phyloP scores from a whole-genome alignment of 1,140 invertebrate species.

The Monochamus saltuarius region DNA sequence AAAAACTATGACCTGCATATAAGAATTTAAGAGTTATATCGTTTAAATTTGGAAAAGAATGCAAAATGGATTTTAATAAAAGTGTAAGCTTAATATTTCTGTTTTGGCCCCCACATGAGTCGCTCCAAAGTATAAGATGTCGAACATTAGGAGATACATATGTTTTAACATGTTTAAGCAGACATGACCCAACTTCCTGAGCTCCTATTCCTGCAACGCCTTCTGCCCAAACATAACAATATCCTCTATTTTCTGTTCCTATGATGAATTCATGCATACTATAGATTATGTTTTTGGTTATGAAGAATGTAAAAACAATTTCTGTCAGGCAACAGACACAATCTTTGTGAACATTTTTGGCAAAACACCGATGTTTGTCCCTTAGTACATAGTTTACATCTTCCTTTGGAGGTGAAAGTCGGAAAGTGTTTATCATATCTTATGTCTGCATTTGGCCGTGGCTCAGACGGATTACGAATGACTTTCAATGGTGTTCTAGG shows the following conservation, averaged over 20 bases:
- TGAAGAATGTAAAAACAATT: too few relatives aligned
- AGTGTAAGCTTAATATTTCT: constrained; percentile 48
- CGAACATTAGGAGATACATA: constrained; percentile 33
- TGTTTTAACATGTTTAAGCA: constrained; percentile 19
- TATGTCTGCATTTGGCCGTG: too few relatives aligned
- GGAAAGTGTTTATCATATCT: too few relatives aligned
- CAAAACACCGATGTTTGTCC: too few relatives aligned
- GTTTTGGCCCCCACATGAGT: constrained; percentile 50
- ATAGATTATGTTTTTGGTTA: too few relatives aligned
- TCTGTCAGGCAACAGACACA: too few relatives aligned
- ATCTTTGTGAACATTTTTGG: too few relatives aligned
- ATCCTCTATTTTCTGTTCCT: constrained; percentile 4
- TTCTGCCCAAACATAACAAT: constrained; percentile 19
- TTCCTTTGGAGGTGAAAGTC: too few relatives aligned
- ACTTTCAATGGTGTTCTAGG: too few relatives aligned
- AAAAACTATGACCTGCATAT: constrained; percentile 41
- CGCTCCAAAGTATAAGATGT: constrained; percentile 46
- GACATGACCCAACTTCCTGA: constrained; percentile 18
- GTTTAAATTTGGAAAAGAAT: constrained; percentile 33
- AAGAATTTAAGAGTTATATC: constrained; percentile 44
- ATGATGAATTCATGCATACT: too few relatives aligned
- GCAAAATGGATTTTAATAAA: constrained; percentile 42
- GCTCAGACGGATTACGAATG: too few relatives aligned
- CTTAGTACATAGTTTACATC: too few relatives aligned
- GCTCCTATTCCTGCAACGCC: constrained; percentile 15